These are phyloP conservation scores for Campoplex nolae DNA, from an alignment of 2,888 invertebrate species.

Conservation along the genomic window DNA sequence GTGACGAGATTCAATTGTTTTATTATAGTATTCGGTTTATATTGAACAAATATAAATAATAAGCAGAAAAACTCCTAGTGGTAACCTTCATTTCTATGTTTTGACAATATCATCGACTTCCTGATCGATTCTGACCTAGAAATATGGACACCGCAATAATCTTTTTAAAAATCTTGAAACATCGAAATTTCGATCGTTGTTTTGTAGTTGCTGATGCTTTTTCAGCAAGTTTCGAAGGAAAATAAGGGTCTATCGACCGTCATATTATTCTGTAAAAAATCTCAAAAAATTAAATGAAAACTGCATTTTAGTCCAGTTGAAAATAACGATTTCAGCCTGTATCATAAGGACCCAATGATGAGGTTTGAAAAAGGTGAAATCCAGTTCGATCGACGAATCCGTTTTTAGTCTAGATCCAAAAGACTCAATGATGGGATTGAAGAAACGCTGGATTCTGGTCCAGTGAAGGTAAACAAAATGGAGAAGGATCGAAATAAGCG, in stretches of 20 bases:
- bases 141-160: not conserved
- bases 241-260: too few relatives aligned
- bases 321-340: not conserved
- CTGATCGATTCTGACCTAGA: not conserved
- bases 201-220: not conserved
- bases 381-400: not conserved
- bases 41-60: not conserved
- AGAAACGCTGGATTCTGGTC: too few relatives aligned
- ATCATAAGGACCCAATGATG: not conserved
- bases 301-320: not conserved
- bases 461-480: not conserved
- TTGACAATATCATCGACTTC: too few relatives aligned
- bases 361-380: not conserved
- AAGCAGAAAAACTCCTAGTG: not conserved
- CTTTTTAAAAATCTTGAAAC: not conserved
- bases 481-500: slow-evolving; percentile 2
- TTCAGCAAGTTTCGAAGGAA: too few relatives aligned
- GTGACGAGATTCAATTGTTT: too few relatives aligned
- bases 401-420: not conserved
- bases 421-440: not conserved
- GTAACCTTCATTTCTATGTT: too few relatives aligned
- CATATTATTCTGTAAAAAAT: not conserved
- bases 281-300: not conserved
- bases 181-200: not conserved
- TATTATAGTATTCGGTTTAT: too few relatives aligned